Evolutionary conservation across 2,797 vertebrate genomes (phyloP), one percentile per base, ranked within the genome.

Genomic region (Spinus olivaceus): DNA sequence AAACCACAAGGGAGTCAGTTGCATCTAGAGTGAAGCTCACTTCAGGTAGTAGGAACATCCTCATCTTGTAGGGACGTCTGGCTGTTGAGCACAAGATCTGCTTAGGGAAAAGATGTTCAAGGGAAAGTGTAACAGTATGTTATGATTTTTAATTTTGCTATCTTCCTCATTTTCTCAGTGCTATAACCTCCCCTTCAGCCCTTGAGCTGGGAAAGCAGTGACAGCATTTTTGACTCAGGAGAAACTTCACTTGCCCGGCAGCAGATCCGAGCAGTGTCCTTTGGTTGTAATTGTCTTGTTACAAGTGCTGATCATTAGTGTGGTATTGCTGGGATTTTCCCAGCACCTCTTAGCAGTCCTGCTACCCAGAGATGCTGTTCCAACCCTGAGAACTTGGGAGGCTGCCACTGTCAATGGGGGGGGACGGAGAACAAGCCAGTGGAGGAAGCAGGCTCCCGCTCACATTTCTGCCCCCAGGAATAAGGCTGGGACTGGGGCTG

Each of bases 401-500:
- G 39, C 82, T 96, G 80, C 87, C 85, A 64, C 50, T 63, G 80
- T 59, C 81, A 53, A 18, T 60, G 41, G 44, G 54, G 27, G 83
- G 37, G 1, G 10, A 50, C 60, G 73, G 73, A 72, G 63, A 71
- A 10, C 10, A 30, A 66, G 61, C 50, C 7, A 4, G 69, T 72
- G n/a, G 69, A 83, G 87, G 89, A 90, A 69, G 72, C 76, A 89
- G 66, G 28, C 79, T 93, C 53, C 54, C 2, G 12, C 84, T 92
- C 81, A 21, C 88, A 83, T 90, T 91, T 86, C 89, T 96, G 70
- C 72, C 86, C 86, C 63, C 33, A 83, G 94, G 80, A 96, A 20
- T 42, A 63, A 72, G 93, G 7, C 53, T 78, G 69, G 46, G 88
- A 41, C 61, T 49, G 61, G 66, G 81, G 8, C 84, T 92, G 72